Conservation (phyloP, 2,113 vertebrate species). For the Scomber colias region DNA sequence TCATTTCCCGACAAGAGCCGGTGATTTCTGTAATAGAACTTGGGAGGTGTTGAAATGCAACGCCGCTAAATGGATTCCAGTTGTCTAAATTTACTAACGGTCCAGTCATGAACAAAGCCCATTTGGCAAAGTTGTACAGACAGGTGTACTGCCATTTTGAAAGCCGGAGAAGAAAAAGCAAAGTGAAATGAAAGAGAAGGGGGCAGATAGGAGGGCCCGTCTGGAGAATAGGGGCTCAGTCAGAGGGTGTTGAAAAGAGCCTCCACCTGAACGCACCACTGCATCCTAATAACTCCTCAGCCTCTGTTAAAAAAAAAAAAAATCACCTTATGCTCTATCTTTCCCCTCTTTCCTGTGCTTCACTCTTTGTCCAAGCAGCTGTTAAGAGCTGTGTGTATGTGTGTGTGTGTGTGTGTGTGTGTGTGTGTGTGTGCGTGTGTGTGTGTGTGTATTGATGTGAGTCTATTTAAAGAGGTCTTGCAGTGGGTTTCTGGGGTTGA, state of each 20-base stretch:
- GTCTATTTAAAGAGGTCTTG: slow-evolving; percentile 63
- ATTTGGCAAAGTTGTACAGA: slow-evolving; percentile 40
- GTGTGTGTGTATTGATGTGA: slow-evolving; percentile 32
- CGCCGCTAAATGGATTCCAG: slow-evolving; percentile 62
- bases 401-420: slow-evolving; percentile 10
- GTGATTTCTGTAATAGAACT: slow-evolving; percentile 33
- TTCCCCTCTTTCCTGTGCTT: slow-evolving; percentile 46
- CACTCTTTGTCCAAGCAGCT: slow-evolving; percentile 69
- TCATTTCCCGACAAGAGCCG: slow-evolving; percentile 47
- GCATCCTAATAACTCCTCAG: slow-evolving; percentile 81
- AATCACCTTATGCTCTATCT: slow-evolving; percentile 41
- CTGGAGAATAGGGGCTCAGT: slow-evolving; percentile 75
- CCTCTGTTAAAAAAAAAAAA: slow-evolving; percentile 20
- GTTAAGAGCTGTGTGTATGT: slow-evolving; percentile 61
- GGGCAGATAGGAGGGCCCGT: slow-evolving; percentile 35
- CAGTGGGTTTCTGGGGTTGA: slow-evolving; percentile 48
- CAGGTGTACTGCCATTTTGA: slow-evolving; percentile 56
- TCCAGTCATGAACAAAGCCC: slow-evolving; percentile 50
- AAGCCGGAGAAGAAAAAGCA: slow-evolving; percentile 38
- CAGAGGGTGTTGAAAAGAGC: slow-evolving; percentile 77
- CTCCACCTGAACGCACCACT: slow-evolving; percentile 80
- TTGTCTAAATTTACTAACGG: slow-evolving; percentile 31
- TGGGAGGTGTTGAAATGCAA: slow-evolving; percentile 47
- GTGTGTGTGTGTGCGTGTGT: slow-evolving; percentile 21
- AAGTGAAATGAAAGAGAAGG: slow-evolving; percentile 39